A percentile compares a stretch with the other conserved stretches of the same genome.
phyloP scores from a whole-genome alignment of 2,888 invertebrate species.

The Ditylenchus weischeri region DNA sequence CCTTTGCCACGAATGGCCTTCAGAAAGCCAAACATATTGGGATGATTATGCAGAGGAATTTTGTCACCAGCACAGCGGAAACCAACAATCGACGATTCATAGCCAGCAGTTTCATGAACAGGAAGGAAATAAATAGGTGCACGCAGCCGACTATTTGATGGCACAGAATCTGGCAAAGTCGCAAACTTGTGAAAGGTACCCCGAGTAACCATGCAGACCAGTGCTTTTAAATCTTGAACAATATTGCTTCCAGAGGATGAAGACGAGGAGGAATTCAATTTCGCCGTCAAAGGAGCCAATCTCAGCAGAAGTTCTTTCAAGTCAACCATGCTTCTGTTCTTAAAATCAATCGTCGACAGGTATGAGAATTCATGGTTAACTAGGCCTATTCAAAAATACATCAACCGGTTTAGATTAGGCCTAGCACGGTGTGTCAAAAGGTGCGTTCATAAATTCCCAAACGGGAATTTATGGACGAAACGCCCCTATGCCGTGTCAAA shows the following conservation, averaged over 20 bases:
- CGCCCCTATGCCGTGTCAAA: too few species aligned
- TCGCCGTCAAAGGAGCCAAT: constrained; percentile 8
- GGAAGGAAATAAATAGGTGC: constrained; percentile 14
- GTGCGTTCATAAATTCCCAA: too few species aligned
- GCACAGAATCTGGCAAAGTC: background rate
- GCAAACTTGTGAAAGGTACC: background rate
- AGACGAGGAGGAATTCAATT: background rate
- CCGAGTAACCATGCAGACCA: background rate
- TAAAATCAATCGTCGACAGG: too few species aligned
- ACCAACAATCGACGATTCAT: constrained; percentile 30
- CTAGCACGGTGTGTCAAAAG: too few species aligned
- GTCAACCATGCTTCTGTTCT: background rate
- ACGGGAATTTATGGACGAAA: too few species aligned
- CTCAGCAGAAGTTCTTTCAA: background rate
- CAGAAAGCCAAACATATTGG: constrained; percentile 42
- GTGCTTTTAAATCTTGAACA: constrained; percentile 1
- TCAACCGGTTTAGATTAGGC: too few species aligned
- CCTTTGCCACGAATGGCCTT: constrained; percentile 39
- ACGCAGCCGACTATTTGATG: background rate
- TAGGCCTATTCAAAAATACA: too few species aligned
- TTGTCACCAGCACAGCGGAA: constrained; percentile 25
- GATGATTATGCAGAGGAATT: constrained; percentile 51
- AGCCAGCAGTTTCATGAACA: constrained; percentile 7
- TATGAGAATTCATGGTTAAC: too few species aligned
- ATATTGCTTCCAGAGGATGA: background rate